Percentiles rank a stretch among this genome's conserved stretches.
These are phyloP conservation scores for Macrostomum lignano DNA, from an alignment of 1,140 invertebrate species.

Conservation along the genomic window DNA sequence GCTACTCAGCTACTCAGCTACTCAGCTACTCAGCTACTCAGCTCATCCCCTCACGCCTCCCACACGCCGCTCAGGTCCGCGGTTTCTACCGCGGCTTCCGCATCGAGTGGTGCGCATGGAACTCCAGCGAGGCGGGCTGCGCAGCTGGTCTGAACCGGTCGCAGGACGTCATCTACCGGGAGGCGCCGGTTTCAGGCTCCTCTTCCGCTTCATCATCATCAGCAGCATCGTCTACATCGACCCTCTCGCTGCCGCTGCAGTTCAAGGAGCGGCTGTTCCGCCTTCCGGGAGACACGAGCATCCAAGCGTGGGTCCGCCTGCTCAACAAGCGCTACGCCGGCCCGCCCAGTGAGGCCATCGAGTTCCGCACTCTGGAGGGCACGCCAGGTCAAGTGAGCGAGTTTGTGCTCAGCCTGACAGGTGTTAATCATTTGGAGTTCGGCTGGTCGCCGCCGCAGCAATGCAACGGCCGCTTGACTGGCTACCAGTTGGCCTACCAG, in stretches of 20 bases:
- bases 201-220: too few relatives aligned
- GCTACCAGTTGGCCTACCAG: neutral
- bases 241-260: neutral
- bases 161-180: too few relatives aligned
- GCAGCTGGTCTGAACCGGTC: too few relatives aligned
- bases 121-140: too few relatives aligned
- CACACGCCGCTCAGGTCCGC: too few relatives aligned
- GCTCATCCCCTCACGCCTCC: too few relatives aligned
- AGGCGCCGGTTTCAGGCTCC: too few relatives aligned
- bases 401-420: neutral
- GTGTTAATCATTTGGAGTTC: neutral
- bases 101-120: slow-evolving; percentile 5
- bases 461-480: neutral
- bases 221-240: too few relatives aligned
- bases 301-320: neutral
- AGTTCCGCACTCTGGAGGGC: neutral
- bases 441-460: neutral
- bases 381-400: neutral
- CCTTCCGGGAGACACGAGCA: neutral
- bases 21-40: too few relatives aligned
- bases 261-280: neutral
- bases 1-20: too few relatives aligned
- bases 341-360: neutral
- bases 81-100: slow-evolving; percentile 1
- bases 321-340: slow-evolving; percentile 1